Evolutionary conservation across 2,797 vertebrate genomes (phyloP), one percentile per base, ranked within the genome.

Genomic region (Anomalospiza imberbis): DNA sequence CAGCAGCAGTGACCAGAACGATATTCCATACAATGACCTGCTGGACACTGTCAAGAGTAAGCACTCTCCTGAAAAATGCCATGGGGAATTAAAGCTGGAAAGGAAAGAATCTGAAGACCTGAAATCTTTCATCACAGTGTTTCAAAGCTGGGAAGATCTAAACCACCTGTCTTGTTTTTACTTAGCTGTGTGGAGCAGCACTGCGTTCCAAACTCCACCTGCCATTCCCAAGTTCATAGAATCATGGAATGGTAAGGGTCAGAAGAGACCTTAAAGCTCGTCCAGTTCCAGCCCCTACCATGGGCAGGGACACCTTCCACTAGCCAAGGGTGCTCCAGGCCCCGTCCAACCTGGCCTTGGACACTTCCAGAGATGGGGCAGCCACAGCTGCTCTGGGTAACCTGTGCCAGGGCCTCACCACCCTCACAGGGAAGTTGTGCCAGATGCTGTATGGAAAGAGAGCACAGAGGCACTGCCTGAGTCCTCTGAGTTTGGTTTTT

Each of bases 1-100:
- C 40, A 5, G 12, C 1, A 0, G 38, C 79, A 40, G 9, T 1
- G 44, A 38, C 53, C 45, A 68, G 50, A 70, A 47, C 0, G 0
- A 18, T 7, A 31, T 4, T 28, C 42, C 34, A 4, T 1, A n/a
- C 68, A 18, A 6, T 3, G 15, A 48, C 36, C 62, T 18, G 25
- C 38, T 42, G 60, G 28, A 51, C 3, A 6, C 3, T 16, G 38
- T 25, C n/a, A 12, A 7, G 5, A 55, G n/a, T 2, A 65, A 88
- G 44, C 20, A 28, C 12, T 2, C 17, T 54, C 31, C 54, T 51
- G 57, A 34, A 7, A 65, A 68, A 42, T 1, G 6, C 13, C 17
- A 8, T 0, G 3, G 14, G 42, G 38, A 82, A 53, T 28, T 40
- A 34, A 76, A 79, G 14, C 8, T 28, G 71, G 11, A 32, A 13